phyloP scores from a whole-genome alignment of 2,797 vertebrate species.

The Distichodus sexfasciatus region DNA sequence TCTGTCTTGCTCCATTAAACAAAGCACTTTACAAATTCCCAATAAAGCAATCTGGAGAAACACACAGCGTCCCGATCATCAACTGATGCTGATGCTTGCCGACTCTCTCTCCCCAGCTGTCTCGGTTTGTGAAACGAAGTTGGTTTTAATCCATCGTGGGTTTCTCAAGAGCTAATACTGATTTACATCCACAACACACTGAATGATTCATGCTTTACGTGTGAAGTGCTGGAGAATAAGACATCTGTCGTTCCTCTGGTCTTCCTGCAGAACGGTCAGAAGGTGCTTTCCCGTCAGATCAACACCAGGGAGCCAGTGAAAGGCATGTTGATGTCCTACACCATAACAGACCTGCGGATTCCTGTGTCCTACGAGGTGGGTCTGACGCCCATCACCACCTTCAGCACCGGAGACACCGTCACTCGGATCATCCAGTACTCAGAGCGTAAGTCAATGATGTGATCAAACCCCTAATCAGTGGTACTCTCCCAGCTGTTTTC shows the following conservation, averaged over 20 bases:
- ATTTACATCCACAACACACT: too few species aligned
- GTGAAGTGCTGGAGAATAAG: too few species aligned
- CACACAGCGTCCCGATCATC: background rate
- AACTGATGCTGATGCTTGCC: too few species aligned
- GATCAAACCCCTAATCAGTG: too few species aligned
- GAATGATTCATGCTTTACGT: too few species aligned
- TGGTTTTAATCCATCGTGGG: too few species aligned
- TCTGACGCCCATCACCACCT: constrained; percentile 88
- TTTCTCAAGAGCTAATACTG: too few species aligned
- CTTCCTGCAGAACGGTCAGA: constrained; percentile 63
- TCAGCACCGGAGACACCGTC: constrained; percentile 83
- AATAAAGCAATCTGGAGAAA: background rate
- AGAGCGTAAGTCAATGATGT: constrained; percentile 82
- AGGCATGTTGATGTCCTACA: constrained; percentile 84
- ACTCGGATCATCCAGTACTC: constrained; percentile 88
- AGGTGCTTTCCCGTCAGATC: constrained; percentile 75
- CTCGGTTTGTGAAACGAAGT: too few species aligned
- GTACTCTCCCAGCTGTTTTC: too few species aligned
- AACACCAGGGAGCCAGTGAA: constrained; percentile 83
- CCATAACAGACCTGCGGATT: constrained; percentile 83
- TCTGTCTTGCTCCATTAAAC: constrained; percentile 25
- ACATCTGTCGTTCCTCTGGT: constrained; percentile 20
- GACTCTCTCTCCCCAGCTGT: too few species aligned
- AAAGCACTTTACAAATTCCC: constrained; percentile 14
- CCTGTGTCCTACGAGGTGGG: constrained; percentile 89